Evolutionary conservation across 2,797 vertebrate genomes (phyloP), one percentile per base, ranked within the genome.

Genomic region (Sylvia borin): DNA sequence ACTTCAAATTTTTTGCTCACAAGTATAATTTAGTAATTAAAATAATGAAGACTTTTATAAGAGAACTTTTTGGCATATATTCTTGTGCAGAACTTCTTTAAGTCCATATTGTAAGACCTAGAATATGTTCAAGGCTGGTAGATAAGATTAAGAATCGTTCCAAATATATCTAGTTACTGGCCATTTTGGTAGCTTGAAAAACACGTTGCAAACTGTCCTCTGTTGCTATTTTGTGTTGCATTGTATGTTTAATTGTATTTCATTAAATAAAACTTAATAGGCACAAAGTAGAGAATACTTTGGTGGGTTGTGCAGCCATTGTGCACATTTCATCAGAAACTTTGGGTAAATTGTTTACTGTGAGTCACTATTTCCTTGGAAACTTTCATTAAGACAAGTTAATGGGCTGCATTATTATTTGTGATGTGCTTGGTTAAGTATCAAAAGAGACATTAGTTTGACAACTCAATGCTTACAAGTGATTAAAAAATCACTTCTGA

Each of bases 381-480:
- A 96, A 82, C 92, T 93, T 93, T 90, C 70, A 84, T 93, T 95
- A 93, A 85, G 91, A 92, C 90, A 76, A 88, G 67, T 90, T 92
- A 96, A 96, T 84, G 67, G 70, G 61, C 73, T 88, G 71, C 3
- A 1, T 91, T 96, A 70, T 94, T 93, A 94, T 94, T 93, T 96
- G 91, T 82, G 90, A 92, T 91, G 32, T 88, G 72, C 91, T 92
- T 88, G 77, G 90, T 92, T 78, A 93, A 81, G 55, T 92, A 76
- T 81, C 85, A 90, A 76, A 88, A 93, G 92, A 93, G 58, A 86
- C 48, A 55, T 94, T 84, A 81, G 38, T 96, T 94, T 86, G 95
- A 91, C 60, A 91, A 64, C 51, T 93, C 43, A 70, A 0, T 92
- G 64, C 71, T 95, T 90, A 71, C 64, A 82, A 71, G 71, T 76